phyloP scores from a whole-genome alignment of 1,140 invertebrate genomes.

The Octopus bimaculoides region DNA sequence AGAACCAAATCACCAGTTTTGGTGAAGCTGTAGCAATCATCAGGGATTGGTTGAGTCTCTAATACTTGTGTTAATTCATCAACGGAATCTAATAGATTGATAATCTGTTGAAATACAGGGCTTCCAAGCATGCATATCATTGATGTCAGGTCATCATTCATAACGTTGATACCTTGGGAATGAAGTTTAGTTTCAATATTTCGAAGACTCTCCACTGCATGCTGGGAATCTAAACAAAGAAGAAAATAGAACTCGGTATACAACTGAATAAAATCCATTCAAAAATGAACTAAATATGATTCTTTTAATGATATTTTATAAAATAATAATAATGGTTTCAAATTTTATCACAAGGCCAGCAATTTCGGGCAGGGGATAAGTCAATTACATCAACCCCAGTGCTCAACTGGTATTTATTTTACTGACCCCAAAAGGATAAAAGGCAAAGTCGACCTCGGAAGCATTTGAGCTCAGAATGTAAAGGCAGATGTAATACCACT shows the following conservation, averaged over 20 bases:
- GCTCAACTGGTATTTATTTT: no score
- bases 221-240: constrained; percentile 52
- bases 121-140: constrained; percentile 85
- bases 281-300: no score
- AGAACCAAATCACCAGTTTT: constrained; percentile 41
- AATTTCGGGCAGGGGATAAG: no score
- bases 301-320: no score
- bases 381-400: no score
- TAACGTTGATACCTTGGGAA: constrained; percentile 68
- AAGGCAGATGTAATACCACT: no score
- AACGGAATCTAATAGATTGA: constrained; percentile 71
- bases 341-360: no score
- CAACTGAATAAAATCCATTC: no score
- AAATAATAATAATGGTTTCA: no score
- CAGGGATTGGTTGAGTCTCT: constrained; percentile 33
- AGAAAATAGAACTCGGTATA: constrained; percentile 11
- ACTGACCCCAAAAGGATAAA: no score
- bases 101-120: constrained; percentile 86
- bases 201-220: constrained; percentile 74
- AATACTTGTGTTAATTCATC: constrained; percentile 46
- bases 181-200: constrained; percentile 74
- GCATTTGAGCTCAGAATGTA: no score
- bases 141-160: constrained; percentile 81
- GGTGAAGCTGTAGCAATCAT: constrained; percentile 45
- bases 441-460: no score